phyloP scores from a whole-genome alignment of 2,113 vertebrate genomes.

The Oreochromis niloticus region DNA sequence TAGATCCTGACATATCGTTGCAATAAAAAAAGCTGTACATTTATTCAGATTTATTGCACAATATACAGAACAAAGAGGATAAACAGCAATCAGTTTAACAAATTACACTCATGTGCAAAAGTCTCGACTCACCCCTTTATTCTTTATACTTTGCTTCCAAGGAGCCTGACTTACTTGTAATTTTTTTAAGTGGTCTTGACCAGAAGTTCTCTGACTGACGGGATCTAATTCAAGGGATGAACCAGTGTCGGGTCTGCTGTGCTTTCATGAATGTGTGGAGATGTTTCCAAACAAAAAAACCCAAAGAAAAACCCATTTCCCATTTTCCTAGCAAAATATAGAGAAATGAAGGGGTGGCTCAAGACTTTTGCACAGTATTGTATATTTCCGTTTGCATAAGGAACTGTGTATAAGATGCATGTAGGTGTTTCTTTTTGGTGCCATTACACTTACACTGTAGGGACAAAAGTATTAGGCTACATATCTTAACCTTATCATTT shows the following conservation, averaged over 20 bases:
- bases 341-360: not conserved
- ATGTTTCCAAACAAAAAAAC: not conserved
- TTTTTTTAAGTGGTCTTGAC: not conserved
- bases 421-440: not conserved
- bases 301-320: not conserved
- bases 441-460: not conserved
- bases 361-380: not conserved
- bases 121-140: not conserved
- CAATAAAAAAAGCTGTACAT: not conserved
- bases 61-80: not conserved
- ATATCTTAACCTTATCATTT: not conserved
- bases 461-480: not conserved
- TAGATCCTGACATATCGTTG: not conserved
- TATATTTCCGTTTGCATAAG: not conserved
- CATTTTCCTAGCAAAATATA: not conserved
- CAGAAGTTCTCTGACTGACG: not conserved
- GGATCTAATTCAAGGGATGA: not conserved
- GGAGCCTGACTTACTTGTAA: not conserved
- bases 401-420: not conserved
- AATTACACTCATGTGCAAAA: not conserved
- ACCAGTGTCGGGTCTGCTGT: not conserved
- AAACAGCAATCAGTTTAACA: not conserved
- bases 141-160: not conserved
- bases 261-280: not conserved
- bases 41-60: not conserved